phyloP scores from a whole-genome alignment of 1,140 invertebrate species.

The Mamestra configurata region DNA sequence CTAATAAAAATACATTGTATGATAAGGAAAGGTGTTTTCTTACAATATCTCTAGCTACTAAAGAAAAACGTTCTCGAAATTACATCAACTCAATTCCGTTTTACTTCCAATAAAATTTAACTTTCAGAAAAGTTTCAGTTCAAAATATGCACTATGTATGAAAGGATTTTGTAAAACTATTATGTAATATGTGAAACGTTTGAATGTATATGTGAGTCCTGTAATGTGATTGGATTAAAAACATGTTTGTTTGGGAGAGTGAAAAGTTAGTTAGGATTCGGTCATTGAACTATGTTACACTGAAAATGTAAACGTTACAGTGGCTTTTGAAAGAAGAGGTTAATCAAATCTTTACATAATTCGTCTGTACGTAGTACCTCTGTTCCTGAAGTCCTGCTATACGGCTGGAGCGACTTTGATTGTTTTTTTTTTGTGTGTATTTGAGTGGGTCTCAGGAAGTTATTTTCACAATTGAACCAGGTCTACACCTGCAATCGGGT shows the following conservation, averaged over 20 bases:
- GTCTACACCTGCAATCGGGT: too few relatives aligned
- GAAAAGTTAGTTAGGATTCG: not conserved
- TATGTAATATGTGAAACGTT: not conserved
- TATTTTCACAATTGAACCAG: too few relatives aligned
- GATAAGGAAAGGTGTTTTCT: not conserved
- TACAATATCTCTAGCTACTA: not conserved
- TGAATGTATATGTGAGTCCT: not conserved
- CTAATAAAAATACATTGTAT: too few relatives aligned
- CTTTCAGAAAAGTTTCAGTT: not conserved
- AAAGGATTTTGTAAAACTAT: not conserved
- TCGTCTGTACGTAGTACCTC: too few relatives aligned
- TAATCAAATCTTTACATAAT: too few relatives aligned
- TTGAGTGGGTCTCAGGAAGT: too few relatives aligned
- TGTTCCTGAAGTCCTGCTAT: too few relatives aligned
- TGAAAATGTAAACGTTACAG: not conserved
- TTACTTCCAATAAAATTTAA: not conserved
- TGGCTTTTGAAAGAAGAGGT: too few relatives aligned
- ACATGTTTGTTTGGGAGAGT: slow-evolving; percentile 6
- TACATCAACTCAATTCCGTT: not conserved
- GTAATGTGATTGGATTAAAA: slow-evolving; percentile 18
- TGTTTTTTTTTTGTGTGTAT: too few relatives aligned
- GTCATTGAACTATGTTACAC: not conserved
- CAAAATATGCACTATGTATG: not conserved
- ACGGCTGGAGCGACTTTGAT: too few relatives aligned
- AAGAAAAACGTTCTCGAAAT: not conserved